Evolutionary conservation across 2,797 vertebrate species (phyloP), one percentile per base, ranked within the genome.

Genomic region (Streptopelia turtur): DNA sequence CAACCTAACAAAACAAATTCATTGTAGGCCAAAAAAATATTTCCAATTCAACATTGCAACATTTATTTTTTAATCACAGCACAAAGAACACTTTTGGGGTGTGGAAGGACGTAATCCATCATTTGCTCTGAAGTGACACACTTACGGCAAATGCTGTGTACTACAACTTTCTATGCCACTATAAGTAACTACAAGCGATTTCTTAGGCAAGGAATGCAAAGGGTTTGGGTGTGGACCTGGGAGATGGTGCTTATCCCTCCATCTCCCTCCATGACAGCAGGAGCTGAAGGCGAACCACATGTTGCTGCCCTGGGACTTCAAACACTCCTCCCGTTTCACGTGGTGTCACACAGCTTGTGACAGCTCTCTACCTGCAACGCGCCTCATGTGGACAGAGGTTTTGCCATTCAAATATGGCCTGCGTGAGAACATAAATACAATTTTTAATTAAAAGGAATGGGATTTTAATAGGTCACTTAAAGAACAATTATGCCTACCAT

Each of bases 61-160:
- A 96, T 89, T 95, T 94, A 95, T 87, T 81, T 96, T 95, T 95
- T 80, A 96, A 97, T 95, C 89, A 84, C 37, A 93, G 83, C 56
- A 90, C 80, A 93, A 89, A 90, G 83, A 83, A 0, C 41, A 78
- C 53, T 94, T 89, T 33, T 93, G 88, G 92, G 89, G 94, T 86
- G 93, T 95, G 94, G 94, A 95, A 94, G 89, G 69, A 92, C 18
- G 1, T 87, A 95, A 95, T 94, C 89, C 93, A 94, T 94, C 95
- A 95, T 90, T 61, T 84, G 35, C 93, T 96, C 87, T 59, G 49
- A 83, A 85, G 93, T 94, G 91, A 95, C 96, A 95, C 74, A 75
- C 88, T 94, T 90, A 96, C 3, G 90, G 88, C 79, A 95, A 95
- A 89, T 70, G 83, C 68, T 35, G 37, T 14, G 45, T 52, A 39